Percentiles rank a stretch among this genome's conserved stretches.
Conservation (phyloP, 2,888 invertebrate species). For the Sicus ferrugineus region DNA sequence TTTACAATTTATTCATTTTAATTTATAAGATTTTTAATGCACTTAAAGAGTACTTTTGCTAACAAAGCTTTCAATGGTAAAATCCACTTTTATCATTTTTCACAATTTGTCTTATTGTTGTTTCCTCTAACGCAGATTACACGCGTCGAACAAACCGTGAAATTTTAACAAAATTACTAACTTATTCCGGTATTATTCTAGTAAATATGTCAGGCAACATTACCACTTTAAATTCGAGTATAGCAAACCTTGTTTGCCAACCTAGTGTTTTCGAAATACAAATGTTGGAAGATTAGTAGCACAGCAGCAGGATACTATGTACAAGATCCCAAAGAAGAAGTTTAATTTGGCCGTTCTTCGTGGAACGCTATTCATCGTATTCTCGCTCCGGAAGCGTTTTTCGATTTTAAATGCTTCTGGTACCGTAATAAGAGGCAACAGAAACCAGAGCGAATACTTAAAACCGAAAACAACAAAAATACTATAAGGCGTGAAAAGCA, state of each 20-base stretch:
- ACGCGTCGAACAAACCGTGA: no score
- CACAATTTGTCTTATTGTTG: no score
- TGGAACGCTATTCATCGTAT: slow-evolving; percentile 83
- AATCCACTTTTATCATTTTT: no score
- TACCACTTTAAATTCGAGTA: slow-evolving; percentile 1
- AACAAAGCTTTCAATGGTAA: no score
- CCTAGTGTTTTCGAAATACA: slow-evolving; percentile 52
- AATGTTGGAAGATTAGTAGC: slow-evolving; percentile 70
- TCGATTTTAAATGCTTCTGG: slow-evolving; percentile 90
- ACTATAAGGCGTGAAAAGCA: slow-evolving; percentile 90
- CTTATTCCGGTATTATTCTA: no score
- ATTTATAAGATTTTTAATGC: no score
- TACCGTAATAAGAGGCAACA: slow-evolving; percentile 86
- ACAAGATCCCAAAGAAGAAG: slow-evolving; percentile 88
- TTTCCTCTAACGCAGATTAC: no score
- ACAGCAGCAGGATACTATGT: slow-evolving; percentile 83
- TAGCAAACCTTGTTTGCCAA: no score
- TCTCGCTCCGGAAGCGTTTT: slow-evolving; percentile 82
- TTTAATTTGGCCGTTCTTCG: slow-evolving; percentile 89
- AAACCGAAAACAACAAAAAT: slow-evolving; percentile 86
- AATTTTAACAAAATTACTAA: no score
- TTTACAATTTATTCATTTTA: no score
- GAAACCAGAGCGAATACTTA: slow-evolving; percentile 86
- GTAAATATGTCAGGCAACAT: no score
- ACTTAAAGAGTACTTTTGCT: no score